A percentile compares a stretch with the other conserved stretches of the same genome.
phyloP scores from a whole-genome alignment of 1,140 invertebrate genomes.

The Eufriesea mexicana region DNA sequence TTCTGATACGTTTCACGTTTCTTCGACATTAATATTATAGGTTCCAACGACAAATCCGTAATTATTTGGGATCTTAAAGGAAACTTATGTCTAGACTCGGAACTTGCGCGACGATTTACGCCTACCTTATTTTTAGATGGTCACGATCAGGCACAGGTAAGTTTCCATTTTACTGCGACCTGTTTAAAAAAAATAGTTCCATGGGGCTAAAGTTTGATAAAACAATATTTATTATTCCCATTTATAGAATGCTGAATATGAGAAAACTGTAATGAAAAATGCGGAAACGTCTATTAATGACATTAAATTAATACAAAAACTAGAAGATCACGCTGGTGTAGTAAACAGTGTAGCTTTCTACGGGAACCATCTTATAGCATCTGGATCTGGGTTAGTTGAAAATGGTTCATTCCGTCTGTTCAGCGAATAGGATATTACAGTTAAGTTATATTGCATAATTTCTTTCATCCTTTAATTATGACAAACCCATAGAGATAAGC shows the following conservation, averaged over 20 bases:
- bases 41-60: constrained; percentile 88
- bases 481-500: constrained; percentile 82
- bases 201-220: background rate
- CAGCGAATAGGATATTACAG: too few species aligned
- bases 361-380: constrained; percentile 81
- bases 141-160: constrained; percentile 26
- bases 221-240: background rate
- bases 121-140: constrained; percentile 41
- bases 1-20: too few species aligned
- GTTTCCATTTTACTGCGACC: background rate
- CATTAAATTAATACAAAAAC: constrained; percentile 80
- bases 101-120: constrained; percentile 73
- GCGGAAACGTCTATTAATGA: constrained; percentile 78
- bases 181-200: background rate
- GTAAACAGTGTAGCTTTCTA: constrained; percentile 85
- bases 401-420: background rate
- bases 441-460: too few species aligned
- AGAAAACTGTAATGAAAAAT: constrained; percentile 79
- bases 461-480: background rate
- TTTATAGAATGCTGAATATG: constrained; percentile 70
- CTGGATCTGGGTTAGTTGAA: constrained; percentile 82
- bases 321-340: constrained; percentile 82
- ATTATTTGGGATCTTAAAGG: constrained; percentile 86
- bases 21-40: constrained; percentile 72
- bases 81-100: constrained; percentile 80